Conservation (phyloP, 2,113 vertebrate species). For the Oreochromis spilurus region DNA sequence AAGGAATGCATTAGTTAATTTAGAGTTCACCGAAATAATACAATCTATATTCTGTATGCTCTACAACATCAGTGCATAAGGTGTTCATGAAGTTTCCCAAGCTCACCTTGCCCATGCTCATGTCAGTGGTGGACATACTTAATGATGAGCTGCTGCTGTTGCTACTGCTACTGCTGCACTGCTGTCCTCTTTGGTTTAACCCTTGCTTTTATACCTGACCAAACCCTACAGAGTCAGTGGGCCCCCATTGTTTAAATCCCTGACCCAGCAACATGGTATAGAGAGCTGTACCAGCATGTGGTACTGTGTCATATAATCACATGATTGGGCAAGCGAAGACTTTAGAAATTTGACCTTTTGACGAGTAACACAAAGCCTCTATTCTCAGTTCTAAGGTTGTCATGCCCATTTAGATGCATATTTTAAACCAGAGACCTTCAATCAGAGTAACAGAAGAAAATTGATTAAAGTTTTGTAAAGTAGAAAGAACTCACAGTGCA, state of each 20-base stretch:
- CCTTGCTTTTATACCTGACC: conserved; percentile 62
- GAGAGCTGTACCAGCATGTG: neutral
- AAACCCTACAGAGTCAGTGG: conserved; percentile 25
- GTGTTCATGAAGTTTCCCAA: neutral
- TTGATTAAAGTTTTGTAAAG: neutral
- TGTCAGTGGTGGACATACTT: conserved; percentile 64
- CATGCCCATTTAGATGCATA: neutral
- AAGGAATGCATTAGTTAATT: neutral
- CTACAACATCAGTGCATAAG: neutral
- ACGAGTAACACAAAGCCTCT: conserved; percentile 11
- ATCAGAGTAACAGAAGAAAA: neutral
- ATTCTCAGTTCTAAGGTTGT: neutral
- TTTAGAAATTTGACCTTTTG: conserved; percentile 26
- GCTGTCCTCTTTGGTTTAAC: conserved; percentile 47
- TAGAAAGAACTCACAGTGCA: neutral
- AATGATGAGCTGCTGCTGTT: conserved; percentile 48
- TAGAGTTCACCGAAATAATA: neutral
- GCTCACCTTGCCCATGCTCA: conserved; percentile 69
- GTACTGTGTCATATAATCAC: neutral
- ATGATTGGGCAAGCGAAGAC: conserved; percentile 36
- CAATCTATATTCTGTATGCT: neutral
- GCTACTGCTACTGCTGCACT: conserved; percentile 50
- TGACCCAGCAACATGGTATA: conserved; percentile 65
- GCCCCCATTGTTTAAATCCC: conserved; percentile 64
- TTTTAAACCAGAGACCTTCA: neutral